A percentile compares a stretch with the other conserved stretches of the same genome.
Evolutionary conservation across 1,140 invertebrate species (phyloP).

Genomic region (Trichogramma pretiosum): DNA sequence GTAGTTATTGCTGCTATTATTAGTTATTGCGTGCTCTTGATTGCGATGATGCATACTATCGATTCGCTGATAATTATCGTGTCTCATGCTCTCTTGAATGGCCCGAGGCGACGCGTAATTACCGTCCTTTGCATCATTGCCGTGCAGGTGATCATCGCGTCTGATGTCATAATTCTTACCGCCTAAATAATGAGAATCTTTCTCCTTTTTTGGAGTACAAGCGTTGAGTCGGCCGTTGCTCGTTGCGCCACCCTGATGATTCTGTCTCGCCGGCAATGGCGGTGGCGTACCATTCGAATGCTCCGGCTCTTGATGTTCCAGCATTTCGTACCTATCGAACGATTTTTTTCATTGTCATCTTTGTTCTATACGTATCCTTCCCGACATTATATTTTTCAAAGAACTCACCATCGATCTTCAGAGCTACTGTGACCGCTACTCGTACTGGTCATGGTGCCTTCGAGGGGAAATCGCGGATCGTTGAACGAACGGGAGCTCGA

Average conservation of each 20-base stretch:
- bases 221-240: conserved; percentile 24
- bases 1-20: conserved; percentile 31
- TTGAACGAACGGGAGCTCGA: conserved; percentile 62
- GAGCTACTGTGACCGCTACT: conserved; percentile 56
- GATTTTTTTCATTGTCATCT: too few species aligned
- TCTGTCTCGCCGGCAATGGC: conserved; percentile 46
- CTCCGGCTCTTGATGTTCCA: conserved; percentile 43
- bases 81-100: conserved; percentile 32
- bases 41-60: conserved; percentile 31
- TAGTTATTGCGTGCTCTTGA: conserved; percentile 30
- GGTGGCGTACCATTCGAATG: conserved; percentile 41
- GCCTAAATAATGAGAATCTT: conserved; percentile 32
- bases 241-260: conserved; percentile 26
- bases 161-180: conserved; percentile 29
- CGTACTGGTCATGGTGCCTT: conserved; percentile 54
- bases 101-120: conserved; percentile 36
- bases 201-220: conserved; percentile 30
- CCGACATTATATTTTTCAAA: conserved; percentile 1
- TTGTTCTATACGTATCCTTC: too few species aligned
- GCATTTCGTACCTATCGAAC: conserved; percentile 50
- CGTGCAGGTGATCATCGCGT: conserved; percentile 34
- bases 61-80: conserved; percentile 37
- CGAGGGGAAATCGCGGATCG: conserved; percentile 48
- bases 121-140: conserved; percentile 34
- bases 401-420: conserved; percentile 55